Conservation (phyloP, 2,888 invertebrate species). For the Hanleya hanleyi region DNA sequence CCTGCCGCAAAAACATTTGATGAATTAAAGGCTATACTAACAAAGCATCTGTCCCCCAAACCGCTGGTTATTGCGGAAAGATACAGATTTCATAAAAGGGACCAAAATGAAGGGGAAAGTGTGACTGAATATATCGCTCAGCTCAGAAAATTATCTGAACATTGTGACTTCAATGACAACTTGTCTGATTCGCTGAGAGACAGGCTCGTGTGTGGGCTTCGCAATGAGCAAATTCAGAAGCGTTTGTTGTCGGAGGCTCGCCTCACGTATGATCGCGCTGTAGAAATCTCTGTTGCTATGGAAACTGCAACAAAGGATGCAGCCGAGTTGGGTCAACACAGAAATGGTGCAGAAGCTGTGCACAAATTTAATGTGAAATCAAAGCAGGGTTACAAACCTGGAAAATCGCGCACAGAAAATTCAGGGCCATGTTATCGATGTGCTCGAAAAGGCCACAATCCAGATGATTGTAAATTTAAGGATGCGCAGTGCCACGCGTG, state of each 20-base stretch:
- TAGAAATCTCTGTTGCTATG: slow-evolving; percentile 30
- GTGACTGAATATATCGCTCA: not conserved
- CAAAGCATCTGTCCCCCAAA: slow-evolving; percentile 28
- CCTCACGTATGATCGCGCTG: slow-evolving; percentile 17
- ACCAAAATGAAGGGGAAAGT: not conserved
- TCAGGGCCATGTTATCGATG: slow-evolving; percentile 18
- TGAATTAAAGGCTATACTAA: slow-evolving; percentile 19
- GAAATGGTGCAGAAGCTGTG: not conserved
- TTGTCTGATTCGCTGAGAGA: slow-evolving; percentile 32
- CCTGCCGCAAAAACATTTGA: slow-evolving; percentile 31
- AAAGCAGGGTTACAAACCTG: too few species aligned
- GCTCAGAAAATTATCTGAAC: not conserved
- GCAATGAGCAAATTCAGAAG: slow-evolving; percentile 18
- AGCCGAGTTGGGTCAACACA: slow-evolving; percentile 15
- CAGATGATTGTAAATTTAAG: slow-evolving; percentile 12
- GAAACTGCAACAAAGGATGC: slow-evolving; percentile 30
- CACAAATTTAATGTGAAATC: not conserved
- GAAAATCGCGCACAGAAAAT: too few species aligned
- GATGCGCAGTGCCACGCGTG: slow-evolving; percentile 10
- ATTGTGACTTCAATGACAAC: slow-evolving; percentile 10
- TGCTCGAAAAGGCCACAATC: slow-evolving; percentile 7
- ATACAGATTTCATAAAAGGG: slow-evolving; percentile 11
- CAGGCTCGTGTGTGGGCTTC: slow-evolving; percentile 37
- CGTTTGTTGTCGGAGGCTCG: slow-evolving; percentile 20
- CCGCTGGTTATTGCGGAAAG: slow-evolving; percentile 31